Evolutionary conservation across 2,113 vertebrate genomes (phyloP), one percentile per base, ranked within the genome.

Genomic region (Mastomys coucha): DNA sequence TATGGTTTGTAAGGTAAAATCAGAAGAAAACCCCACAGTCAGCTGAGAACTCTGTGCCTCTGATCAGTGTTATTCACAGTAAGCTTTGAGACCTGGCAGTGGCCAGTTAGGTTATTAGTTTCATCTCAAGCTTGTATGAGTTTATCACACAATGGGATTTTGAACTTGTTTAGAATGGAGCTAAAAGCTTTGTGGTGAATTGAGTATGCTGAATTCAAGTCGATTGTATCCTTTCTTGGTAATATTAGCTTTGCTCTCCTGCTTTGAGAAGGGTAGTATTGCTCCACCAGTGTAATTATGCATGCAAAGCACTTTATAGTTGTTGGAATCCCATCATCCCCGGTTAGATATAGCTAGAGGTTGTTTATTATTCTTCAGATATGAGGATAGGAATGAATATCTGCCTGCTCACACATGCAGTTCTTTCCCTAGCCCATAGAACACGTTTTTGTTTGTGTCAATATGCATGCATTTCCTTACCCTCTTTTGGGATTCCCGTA

Each of bases 1-100:
- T 91, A 16, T 81, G 94, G 28, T 58, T 93, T 72, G 24, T 58
- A 42, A 69, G 69, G 20, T 63, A 96, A 65, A 94, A 82, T 39
- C 49, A 80, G 53, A 14, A 58, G 36, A 39, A 26, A 81, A 58
- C 24, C 3, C 10, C 11, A 58, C 20, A 24, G 36, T 58, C 58
- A 84, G n/a, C 39, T 60, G 28, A 14, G 65, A 69, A 63, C 36
- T 33, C 85, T 67, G n/a, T 73, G n/a, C 91, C 5, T 31, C 33
- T 77, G 33, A 69, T 77, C 28, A n/a, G 11, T 89, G 36, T 86
- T 60, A 81, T 45, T 89, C 28, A 70, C 67, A 84, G 28, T 90
- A 42, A 56, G 16, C n/a, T 65, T 73, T 26, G 39, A 85, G 82
- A 78, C 36, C 26, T 78, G n/a, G 60, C 51, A 13, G 3, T 78